Conservation (phyloP, 2,113 vertebrate species). For the Abramis brama region DNA sequence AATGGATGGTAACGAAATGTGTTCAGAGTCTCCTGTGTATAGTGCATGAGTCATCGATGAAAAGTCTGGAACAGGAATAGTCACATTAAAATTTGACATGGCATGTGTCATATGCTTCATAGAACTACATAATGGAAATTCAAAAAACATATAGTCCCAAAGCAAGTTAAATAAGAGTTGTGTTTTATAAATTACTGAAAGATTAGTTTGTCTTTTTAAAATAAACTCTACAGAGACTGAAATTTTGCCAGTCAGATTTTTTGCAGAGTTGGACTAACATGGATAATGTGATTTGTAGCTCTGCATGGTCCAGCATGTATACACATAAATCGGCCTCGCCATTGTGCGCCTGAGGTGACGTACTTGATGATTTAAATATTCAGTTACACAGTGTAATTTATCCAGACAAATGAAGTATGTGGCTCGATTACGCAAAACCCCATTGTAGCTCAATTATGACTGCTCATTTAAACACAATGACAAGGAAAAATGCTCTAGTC, state of each 20-base stretch:
- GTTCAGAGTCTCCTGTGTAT: neutral
- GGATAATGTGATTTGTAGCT: slow-evolving; percentile 9
- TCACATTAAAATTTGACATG: neutral
- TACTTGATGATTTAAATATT: neutral
- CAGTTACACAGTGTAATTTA: neutral
- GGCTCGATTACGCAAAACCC: neutral
- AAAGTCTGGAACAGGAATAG: neutral
- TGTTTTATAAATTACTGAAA: neutral
- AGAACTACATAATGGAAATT: neutral
- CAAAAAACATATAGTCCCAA: neutral
- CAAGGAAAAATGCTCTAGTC: neutral
- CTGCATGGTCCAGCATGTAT: neutral
- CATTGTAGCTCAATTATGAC: neutral
- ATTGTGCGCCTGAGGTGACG: neutral
- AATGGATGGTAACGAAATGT: neutral
- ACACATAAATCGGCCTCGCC: neutral
- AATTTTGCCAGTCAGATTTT: neutral
- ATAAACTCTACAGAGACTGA: neutral
- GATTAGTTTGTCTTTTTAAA: neutral
- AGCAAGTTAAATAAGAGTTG: neutral
- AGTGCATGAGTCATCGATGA: neutral
- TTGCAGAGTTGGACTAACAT: neutral
- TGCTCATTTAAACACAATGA: neutral
- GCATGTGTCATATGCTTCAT: neutral
- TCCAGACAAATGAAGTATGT: neutral